A percentile compares a stretch with the other conserved stretches of the same genome.
These are phyloP conservation scores for Clusia tigrina DNA, from an alignment of 2,888 invertebrate genomes.

Conservation along the genomic window DNA sequence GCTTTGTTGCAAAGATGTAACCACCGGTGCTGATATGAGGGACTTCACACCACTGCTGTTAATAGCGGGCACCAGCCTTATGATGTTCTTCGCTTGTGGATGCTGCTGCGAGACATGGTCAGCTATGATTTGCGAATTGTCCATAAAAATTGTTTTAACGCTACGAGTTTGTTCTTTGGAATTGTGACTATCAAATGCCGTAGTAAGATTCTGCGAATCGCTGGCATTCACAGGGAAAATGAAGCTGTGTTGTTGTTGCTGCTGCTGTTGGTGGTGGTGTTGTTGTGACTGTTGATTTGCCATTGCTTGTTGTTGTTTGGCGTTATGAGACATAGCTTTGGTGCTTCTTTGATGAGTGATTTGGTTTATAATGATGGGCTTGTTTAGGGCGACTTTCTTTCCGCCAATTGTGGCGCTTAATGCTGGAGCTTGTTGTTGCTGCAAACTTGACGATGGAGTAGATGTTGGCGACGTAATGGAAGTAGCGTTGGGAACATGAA, in stretches of 20 bases:
- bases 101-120: conserved; percentile 25
- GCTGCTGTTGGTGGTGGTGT: conserved; percentile 37
- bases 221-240: conserved; percentile 41
- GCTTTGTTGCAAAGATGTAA: conserved; percentile 22
- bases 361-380: conserved; percentile 56
- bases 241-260: conserved; percentile 44
- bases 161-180: neutral
- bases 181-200: conserved; percentile 14
- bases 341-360: conserved; percentile 19
- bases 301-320: conserved; percentile 22
- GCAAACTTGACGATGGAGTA: conserved; percentile 28
- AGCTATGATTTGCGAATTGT: conserved; percentile 11
- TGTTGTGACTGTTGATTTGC: conserved; percentile 36
- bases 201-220: neutral
- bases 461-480: conserved; percentile 35
- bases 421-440: conserved; percentile 30
- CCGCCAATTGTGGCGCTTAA: conserved; percentile 37
- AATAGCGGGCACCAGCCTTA: conserved; percentile 45
- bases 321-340: neutral
- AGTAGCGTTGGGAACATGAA: conserved; percentile 57
- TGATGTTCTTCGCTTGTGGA: conserved; percentile 49
- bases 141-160: conserved; percentile 15
- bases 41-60: conserved; percentile 10
- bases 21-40: conserved; percentile 30
- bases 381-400: conserved; percentile 54